phyloP scores from a whole-genome alignment of 35 echinoderm and acorn worm genomes.

The Lytechinus variegatus region DNA sequence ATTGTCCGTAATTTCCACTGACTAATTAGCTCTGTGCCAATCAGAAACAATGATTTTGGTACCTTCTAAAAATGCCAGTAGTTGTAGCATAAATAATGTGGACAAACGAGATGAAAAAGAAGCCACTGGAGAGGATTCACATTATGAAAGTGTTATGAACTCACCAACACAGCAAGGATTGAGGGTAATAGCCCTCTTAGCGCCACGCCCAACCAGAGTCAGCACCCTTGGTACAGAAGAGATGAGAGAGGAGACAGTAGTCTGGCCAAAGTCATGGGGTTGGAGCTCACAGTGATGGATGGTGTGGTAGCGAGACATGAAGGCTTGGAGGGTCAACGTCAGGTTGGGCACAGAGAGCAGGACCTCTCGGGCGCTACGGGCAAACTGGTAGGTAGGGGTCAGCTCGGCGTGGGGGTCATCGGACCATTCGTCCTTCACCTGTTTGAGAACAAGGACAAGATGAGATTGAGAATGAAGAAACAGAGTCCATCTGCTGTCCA shows the following conservation, averaged over 20 bases:
- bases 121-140: no score
- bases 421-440: conserved; percentile 93
- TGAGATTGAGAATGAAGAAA: no score
- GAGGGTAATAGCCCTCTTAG: conserved; percentile 65
- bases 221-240: conserved; percentile 80
- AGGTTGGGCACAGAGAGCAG: conserved; percentile 58
- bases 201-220: conserved; percentile 77
- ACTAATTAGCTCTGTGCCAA: no score
- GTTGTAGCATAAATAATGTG: no score
- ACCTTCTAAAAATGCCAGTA: no score
- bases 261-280: conserved; percentile 75
- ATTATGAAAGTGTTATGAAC: neutral
- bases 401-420: conserved; percentile 74
- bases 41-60: no score
- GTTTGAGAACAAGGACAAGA: neutral
- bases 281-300: conserved; percentile 50
- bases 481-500: no score
- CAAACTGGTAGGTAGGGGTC: conserved; percentile 93
- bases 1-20: no score
- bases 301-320: conserved; percentile 63
- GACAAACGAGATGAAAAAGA: no score
- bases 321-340: conserved; percentile 75
- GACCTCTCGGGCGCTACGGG: conserved; percentile 67
- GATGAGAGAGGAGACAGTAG: conserved; percentile 74
- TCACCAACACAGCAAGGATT: conserved; percentile 70